These are phyloP conservation scores for Tachyglossus aculeatus DNA, from an alignment of 2,797 vertebrate species.

Conservation along the genomic window DNA sequence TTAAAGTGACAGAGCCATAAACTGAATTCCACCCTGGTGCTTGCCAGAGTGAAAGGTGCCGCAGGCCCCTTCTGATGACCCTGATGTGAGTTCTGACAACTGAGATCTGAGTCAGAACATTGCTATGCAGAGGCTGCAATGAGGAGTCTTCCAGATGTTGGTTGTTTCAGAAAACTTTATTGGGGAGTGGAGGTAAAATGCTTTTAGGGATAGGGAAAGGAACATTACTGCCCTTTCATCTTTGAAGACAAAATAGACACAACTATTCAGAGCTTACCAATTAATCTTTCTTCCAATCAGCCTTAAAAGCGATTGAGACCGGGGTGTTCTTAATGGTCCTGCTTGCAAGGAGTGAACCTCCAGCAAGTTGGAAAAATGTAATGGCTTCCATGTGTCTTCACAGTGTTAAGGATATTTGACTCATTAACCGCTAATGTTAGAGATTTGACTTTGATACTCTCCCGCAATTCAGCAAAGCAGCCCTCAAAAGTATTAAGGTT, in stretches of 20 bases:
- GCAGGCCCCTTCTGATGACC: constrained; percentile 56
- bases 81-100: constrained; percentile 57
- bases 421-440: too few species aligned
- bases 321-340: too few species aligned
- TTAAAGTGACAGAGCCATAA: constrained; percentile 55
- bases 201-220: constrained; percentile 16
- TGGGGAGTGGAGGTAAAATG: constrained; percentile 28
- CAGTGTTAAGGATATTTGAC: too few species aligned
- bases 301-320: too few species aligned
- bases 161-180: constrained; percentile 57
- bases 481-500: too few species aligned
- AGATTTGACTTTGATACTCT: too few species aligned
- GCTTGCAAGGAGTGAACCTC: too few species aligned
- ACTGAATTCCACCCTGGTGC: constrained; percentile 51
- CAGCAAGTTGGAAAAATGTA: too few species aligned
- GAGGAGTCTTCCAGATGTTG: constrained; percentile 61
- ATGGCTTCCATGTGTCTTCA: too few species aligned
- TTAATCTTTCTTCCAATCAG: too few species aligned
- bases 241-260: not conserved
- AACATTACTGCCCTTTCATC: not conserved
- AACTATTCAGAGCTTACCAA: too few species aligned
- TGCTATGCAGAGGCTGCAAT: constrained; percentile 51
- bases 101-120: constrained; percentile 58
- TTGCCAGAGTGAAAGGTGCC: constrained; percentile 48
- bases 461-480: too few species aligned